These are phyloP conservation scores for Macrophya alboannulata DNA, from an alignment of 2,888 invertebrate species.

Conservation along the genomic window DNA sequence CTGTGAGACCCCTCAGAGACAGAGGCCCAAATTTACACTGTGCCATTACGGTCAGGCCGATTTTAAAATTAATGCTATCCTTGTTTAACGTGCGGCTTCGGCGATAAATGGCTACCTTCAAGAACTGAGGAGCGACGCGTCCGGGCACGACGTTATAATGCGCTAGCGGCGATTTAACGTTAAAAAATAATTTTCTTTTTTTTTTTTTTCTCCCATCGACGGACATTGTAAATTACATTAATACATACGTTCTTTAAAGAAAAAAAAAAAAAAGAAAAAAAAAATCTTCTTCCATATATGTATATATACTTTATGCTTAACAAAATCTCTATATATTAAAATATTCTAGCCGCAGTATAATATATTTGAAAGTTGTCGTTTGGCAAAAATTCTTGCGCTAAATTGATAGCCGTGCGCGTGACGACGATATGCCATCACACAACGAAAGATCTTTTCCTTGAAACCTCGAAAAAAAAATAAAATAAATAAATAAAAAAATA, in stretches of 20 bases:
- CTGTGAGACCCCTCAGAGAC: conserved; percentile 51
- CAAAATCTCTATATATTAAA: conserved; percentile 38
- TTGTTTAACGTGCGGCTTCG: conserved; percentile 49
- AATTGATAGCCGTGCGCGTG: conserved; percentile 43
- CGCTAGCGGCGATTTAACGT: conserved; percentile 50
- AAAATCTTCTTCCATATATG: conserved; percentile 2
- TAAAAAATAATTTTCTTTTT: not conserved
- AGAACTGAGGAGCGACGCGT: conserved; percentile 6
- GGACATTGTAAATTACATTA: conserved; percentile 46
- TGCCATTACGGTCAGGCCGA: conserved; percentile 56
- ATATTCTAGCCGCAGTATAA: conserved; percentile 44
- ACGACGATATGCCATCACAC: not conserved
- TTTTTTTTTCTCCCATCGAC: conserved; percentile 19
- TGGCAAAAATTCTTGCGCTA: conserved; percentile 45
- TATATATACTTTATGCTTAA: not conserved
- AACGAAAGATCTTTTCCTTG: conserved; percentile 30
- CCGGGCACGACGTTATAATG: conserved; percentile 5
- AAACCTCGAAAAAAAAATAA: not conserved
- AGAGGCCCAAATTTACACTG: conserved; percentile 56
- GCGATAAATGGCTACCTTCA: conserved; percentile 54
- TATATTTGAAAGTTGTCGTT: conserved; percentile 47
- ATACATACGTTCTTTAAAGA: conserved; percentile 23
- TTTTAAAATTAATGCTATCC: conserved; percentile 55
- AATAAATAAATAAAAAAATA: not conserved
- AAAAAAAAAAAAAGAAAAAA: not conserved